Base-by-base conservation (phyloP, 2,888 invertebrate genomes). In the Caenorhabditis becei region DNA sequence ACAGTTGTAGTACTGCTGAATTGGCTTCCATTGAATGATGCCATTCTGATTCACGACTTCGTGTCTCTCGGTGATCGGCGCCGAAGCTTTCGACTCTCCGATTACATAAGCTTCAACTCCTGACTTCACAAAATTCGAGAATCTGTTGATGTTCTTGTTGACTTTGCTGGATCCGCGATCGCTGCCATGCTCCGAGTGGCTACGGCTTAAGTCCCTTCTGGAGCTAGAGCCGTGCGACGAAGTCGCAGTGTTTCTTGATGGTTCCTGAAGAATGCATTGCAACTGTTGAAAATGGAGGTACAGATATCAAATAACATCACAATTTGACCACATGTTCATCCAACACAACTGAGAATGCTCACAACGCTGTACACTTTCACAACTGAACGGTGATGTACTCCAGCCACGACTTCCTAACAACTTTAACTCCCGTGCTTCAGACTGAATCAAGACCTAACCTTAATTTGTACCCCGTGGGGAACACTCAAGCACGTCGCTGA, bases 101-200 rank as follows among this genome's bases (percentile, higher is more conserved):
- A 96, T 93, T 80, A 97, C 94, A 91, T 95, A 97, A 86, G 95
- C 95, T 91, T 97, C 97, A 66, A 95, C 95, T 20, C 96, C 95
- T 54, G 95, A 95, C 92, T 96, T 97, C 5, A 95, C 95, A 91
- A 97, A 95, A 63, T 95, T 94, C 23, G 96, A 95, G 92, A 96
- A 96, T 91, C 92, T 91, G 74, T 86, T 86, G 58, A 86, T 86
- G 47, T 82, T 86, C 62, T 83, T 79, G 75, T 82, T 84, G 41
- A 82, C 78, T 24, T 84, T 86, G 54, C 49, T 69, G 0, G 66
- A 65, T 44, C 72, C 72, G 2, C 81, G 66, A 59, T 79, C 85
- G 5, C 51, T 23, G 3, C 74, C 77, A 24, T 83, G 81, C 54
- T 83, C 82, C 53, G 83, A 85, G 16, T 82, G 82, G 44, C 82